Percentiles rank a stretch among this genome's conserved stretches.
phyloP scores from a whole-genome alignment of 1,140 invertebrate genomes.

The Drosophila lacteicornis region DNA sequence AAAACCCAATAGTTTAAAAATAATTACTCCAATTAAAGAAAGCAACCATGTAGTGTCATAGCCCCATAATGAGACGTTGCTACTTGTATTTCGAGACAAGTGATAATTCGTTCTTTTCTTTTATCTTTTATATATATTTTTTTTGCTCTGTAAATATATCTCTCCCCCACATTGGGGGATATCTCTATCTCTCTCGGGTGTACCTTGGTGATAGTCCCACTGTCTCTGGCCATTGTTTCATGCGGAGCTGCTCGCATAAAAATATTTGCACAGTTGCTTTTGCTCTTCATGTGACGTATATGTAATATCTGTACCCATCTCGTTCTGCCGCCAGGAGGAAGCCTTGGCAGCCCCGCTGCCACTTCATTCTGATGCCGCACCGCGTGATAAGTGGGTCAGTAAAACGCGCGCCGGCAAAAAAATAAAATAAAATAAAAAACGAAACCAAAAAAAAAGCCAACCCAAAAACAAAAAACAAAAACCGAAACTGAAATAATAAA shows the following conservation, averaged over 20 bases:
- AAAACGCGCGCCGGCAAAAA: conserved; percentile 54
- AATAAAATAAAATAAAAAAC: conserved; percentile 18
- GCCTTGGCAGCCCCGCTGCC: conserved; percentile 60
- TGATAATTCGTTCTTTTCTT: not conserved
- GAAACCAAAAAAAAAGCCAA: conserved; percentile 14
- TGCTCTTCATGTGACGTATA: conserved; percentile 60
- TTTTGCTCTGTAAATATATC: not conserved
- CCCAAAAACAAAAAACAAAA: conserved; percentile 13
- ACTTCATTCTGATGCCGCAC: conserved; percentile 73
- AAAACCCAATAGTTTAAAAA: not conserved
- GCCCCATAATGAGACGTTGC: too few species aligned
- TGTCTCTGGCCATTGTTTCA: conserved; percentile 62
- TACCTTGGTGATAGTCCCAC: conserved; percentile 40
- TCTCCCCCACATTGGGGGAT: not conserved
- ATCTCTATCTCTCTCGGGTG: conserved; percentile 1
- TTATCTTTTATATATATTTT: not conserved
- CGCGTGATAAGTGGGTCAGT: conserved; percentile 75
- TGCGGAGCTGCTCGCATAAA: conserved; percentile 42
- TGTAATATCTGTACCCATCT: conserved; percentile 49
- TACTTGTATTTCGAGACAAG: not conserved
- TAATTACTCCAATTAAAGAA: not conserved
- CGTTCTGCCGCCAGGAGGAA: conserved; percentile 46
- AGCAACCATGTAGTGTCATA: too few species aligned
- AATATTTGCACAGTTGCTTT: conserved; percentile 77
- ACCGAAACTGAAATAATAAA: conserved; percentile 61